Conservation (phyloP, 37 sponge, comb jelly and placozoan genomes). For the Diacarnus erythraeanus region DNA sequence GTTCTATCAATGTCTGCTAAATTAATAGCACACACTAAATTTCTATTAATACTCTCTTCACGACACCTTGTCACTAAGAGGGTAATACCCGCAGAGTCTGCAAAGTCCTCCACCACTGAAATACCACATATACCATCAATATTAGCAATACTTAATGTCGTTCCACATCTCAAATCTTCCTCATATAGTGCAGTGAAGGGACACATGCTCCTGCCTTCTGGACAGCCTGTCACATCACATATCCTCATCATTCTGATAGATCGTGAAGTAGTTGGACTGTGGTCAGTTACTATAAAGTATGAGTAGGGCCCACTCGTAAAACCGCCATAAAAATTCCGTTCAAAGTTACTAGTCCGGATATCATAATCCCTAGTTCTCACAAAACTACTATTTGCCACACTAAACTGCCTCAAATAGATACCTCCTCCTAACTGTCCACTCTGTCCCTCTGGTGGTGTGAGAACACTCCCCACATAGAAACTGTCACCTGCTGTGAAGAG, state of each 20-base stretch:
- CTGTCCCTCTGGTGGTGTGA: not conserved
- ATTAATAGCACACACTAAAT: constrained; percentile 4
- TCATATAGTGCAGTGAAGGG: constrained; percentile 13
- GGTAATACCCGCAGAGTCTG: not conserved
- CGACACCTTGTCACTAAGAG: constrained; percentile 18
- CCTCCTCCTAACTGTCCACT: not conserved
- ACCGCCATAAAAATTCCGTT: constrained; percentile 1
- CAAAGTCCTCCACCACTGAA: not conserved
- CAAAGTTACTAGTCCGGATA: not conserved
- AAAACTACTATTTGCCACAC: not conserved
- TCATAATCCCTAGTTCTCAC: not conserved
- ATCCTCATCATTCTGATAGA: constrained; percentile 7
- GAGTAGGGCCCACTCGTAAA: constrained; percentile 5
- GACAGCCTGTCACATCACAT: not conserved
- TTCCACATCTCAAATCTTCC: not conserved
- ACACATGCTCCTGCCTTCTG: constrained; percentile 1
- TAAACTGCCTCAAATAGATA: constrained; percentile 7
- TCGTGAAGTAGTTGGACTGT: too few species aligned
- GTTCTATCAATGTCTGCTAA: constrained; percentile 1
- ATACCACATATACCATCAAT: not conserved
- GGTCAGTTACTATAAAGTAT: constrained; percentile 17
- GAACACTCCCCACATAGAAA: constrained; percentile 20
- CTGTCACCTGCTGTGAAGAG: constrained; percentile 20
- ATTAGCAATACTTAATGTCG: not conserved
- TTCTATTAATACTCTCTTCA: not conserved